Base-by-base conservation (phyloP, 2,888 invertebrate genomes). In the Idaea dimidiata region DNA sequence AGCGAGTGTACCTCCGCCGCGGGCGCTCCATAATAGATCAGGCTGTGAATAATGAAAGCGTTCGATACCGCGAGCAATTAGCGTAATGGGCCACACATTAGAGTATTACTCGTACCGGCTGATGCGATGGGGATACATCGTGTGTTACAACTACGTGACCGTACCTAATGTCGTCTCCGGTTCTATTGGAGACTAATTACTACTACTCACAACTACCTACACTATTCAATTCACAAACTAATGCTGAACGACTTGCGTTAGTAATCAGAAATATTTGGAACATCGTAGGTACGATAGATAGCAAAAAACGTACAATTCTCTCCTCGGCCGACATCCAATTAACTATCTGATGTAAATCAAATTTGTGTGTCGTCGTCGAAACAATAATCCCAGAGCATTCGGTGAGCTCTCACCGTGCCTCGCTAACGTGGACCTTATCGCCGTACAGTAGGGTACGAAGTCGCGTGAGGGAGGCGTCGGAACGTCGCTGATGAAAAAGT, bases 321-420 rank as follows among this genome's bases (percentile, higher is more conserved):
- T 18, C 6, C 57, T 24, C 24, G 24, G 24, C 1, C 31, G 57
- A 59, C 59, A 66, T 66, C 68, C 72, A 72, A 72, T 72, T 72
- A 70, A 71, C 70, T 71, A 69, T 73, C 71, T 70, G 67, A 71
- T 69, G 69, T 70, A 72, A 73, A 73, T 72, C 71, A 68, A 67
- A 69, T 70, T 64, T 66, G 66, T 69, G 66, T 61, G 66, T 68
- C 69, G 68, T 60, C 69, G 69, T 65, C 66, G 65, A 68, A 67
- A 71, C 67, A 72, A 68, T 69, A 70, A 70, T 64, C 70, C 67
- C 17, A 60, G 54, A 63, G 64, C 59, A 64, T 61, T 58, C 63
- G 62, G 17, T 53, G 54, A 8, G 32, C 62, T 16, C 43, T 60
- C 17, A 8, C 10, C 32, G 58, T 32, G 58, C 14, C 17, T 18